These are phyloP conservation scores for Amyelois transitella DNA, from an alignment of 1,140 invertebrate species.

Conservation along the genomic window DNA sequence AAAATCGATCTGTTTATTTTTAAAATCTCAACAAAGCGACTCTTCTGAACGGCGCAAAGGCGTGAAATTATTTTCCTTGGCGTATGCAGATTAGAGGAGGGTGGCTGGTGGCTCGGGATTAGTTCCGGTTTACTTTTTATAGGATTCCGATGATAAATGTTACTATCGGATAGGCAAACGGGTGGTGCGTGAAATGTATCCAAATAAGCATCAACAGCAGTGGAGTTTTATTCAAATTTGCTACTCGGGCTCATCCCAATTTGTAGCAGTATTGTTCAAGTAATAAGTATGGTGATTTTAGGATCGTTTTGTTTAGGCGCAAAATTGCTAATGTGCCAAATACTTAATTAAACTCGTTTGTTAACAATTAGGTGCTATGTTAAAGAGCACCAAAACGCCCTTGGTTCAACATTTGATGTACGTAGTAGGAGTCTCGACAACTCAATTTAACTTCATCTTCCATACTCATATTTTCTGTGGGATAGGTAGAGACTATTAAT, in stretches of 20 bases:
- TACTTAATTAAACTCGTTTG: no score
- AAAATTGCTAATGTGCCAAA: no score
- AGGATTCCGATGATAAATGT: conserved; percentile 73
- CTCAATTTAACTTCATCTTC: no score
- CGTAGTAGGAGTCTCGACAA: no score
- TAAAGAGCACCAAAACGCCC: no score
- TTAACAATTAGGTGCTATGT: no score
- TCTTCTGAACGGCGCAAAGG: conserved; percentile 46
- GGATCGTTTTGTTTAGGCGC: not conserved
- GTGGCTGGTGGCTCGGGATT: conserved; percentile 45
- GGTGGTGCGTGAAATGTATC: conserved; percentile 67
- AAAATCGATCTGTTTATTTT: conserved; percentile 6
- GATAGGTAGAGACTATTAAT: no score
- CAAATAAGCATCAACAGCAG: conserved; percentile 60
- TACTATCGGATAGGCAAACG: conserved; percentile 54
- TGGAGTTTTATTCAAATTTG: conserved; percentile 8
- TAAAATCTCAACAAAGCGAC: conserved; percentile 44
- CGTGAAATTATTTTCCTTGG: conserved; percentile 72
- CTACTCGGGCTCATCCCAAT: not conserved
- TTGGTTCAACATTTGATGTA: no score
- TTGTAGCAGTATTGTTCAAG: not conserved
- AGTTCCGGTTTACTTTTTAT: conserved; percentile 73
- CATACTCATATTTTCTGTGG: no score
- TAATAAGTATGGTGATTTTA: not conserved
- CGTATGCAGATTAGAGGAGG: conserved; percentile 68